phyloP scores from a whole-genome alignment of 2,888 invertebrate species.

The Hemistola chrysoprasaria region DNA sequence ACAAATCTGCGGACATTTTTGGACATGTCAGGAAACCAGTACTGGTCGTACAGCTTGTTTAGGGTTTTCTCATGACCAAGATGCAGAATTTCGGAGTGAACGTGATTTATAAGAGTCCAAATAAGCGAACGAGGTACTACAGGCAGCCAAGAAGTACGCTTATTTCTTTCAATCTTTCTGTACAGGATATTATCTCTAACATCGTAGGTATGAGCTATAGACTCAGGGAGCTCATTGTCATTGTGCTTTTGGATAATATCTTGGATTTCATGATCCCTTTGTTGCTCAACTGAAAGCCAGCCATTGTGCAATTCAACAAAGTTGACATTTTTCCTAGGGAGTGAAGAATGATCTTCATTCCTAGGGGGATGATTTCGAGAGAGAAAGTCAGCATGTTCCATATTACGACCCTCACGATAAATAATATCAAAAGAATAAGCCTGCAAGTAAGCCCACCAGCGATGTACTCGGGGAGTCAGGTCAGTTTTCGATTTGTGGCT shows the following conservation, averaged over 20 bases:
- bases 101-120: constrained; percentile 37
- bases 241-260: background rate
- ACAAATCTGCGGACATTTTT: constrained; percentile 41
- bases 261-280: constrained; percentile 5
- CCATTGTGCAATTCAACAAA: constrained; percentile 3
- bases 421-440: constrained; percentile 24
- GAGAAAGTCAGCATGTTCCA: constrained; percentile 21
- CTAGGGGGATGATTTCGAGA: constrained; percentile 8
- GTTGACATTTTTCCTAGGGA: constrained; percentile 4
- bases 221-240: background rate
- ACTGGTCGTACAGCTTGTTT: constrained; percentile 34
- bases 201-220: background rate
- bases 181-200: background rate
- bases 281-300: constrained; percentile 21
- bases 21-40: constrained; percentile 41
- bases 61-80: constrained; percentile 34
- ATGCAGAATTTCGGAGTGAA: constrained; percentile 33
- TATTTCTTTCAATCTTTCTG: constrained; percentile 3
- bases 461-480: constrained; percentile 23
- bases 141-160: background rate
- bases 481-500: constrained; percentile 27
- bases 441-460: constrained; percentile 30
- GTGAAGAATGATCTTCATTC: background rate
- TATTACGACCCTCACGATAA: constrained; percentile 23
- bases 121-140: constrained; percentile 8